These are phyloP conservation scores for Drosophila suzukii DNA, from an alignment of 1,140 invertebrate species.

Conservation along the genomic window DNA sequence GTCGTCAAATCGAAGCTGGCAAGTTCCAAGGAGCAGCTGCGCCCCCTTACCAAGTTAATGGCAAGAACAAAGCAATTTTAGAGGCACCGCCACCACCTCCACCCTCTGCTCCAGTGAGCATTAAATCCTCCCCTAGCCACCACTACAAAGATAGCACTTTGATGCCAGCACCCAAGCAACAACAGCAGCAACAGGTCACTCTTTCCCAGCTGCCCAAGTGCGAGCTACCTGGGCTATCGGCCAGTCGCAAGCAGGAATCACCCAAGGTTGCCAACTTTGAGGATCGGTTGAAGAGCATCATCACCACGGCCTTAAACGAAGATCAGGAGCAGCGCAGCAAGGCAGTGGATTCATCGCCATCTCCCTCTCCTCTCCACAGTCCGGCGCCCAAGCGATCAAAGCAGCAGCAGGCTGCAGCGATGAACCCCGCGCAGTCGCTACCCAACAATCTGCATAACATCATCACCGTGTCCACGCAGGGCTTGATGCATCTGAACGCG, in stretches of 20 bases:
- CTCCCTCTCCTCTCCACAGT: conserved; percentile 57
- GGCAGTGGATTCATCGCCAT: conserved; percentile 42
- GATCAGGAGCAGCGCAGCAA: conserved; percentile 88
- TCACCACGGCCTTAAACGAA: conserved; percentile 95
- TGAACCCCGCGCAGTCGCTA: conserved; percentile 28
- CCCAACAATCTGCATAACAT: conserved; percentile 73
- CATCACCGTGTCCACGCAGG: conserved; percentile 80
- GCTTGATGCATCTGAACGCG: conserved; percentile 79
- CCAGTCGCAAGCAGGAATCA: conserved; percentile 87
- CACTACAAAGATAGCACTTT: conserved; percentile 72
- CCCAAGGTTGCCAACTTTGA: conserved; percentile 95
- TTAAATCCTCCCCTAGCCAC: conserved; percentile 20
- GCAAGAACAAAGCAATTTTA: conserved; percentile 37
- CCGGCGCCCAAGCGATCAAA: conserved; percentile 75
- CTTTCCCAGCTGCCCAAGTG: conserved; percentile 55
- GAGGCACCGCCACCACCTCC: conserved; percentile 55
- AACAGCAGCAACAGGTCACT: conserved; percentile 35
- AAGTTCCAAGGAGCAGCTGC: conserved; percentile 85
- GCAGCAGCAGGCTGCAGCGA: conserved; percentile 50
- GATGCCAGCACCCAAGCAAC: conserved; percentile 79
- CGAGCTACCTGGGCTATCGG: conserved; percentile 44
- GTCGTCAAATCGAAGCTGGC: conserved; percentile 93
- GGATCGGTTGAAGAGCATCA: conserved; percentile 95
- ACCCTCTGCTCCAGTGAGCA: conserved; percentile 1
- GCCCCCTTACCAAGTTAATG: conserved; percentile 37